Evolutionary conservation across 2,113 vertebrate species (phyloP).

Genomic region (Dasyprocta punctata): DNA sequence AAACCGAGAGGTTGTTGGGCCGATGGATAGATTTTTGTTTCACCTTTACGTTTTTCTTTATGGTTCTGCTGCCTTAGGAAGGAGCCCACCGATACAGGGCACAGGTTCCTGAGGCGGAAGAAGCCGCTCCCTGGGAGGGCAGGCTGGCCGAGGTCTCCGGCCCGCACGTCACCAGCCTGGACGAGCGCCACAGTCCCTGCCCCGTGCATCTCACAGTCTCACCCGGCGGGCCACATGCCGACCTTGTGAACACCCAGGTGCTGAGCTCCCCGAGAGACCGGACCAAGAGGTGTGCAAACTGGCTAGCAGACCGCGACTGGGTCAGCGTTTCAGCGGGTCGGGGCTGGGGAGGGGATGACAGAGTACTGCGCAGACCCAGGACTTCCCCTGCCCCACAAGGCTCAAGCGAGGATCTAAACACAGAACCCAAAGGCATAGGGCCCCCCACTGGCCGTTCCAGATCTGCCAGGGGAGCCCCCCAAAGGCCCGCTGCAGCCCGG

Average conservation of each 20-base stretch:
- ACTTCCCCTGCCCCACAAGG: background rate
- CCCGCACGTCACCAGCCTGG: background rate
- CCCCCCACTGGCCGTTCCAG: background rate
- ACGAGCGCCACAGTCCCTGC: background rate
- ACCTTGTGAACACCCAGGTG: background rate
- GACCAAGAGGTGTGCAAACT: background rate
- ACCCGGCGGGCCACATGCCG: background rate
- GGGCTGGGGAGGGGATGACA: background rate
- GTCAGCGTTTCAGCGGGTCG: background rate
- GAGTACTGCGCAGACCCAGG: background rate
- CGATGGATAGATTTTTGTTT: background rate
- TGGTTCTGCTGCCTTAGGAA: background rate
- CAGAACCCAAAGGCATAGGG: background rate
- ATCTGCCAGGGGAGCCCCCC: background rate
- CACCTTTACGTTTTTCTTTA: background rate
- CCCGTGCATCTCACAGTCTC: background rate
- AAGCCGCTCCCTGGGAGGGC: background rate
- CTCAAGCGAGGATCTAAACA: background rate
- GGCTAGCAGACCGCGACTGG: background rate
- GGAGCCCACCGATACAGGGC: background rate
- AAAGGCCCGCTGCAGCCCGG: background rate
- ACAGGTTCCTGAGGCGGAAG: background rate
- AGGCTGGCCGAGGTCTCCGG: background rate
- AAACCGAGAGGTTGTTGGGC: background rate
- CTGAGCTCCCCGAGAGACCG: background rate